A percentile compares a stretch with the other conserved stretches of the same genome.
These are phyloP conservation scores for Coenonympha arcania DNA, from an alignment of 2,888 invertebrate species.

Conservation along the genomic window DNA sequence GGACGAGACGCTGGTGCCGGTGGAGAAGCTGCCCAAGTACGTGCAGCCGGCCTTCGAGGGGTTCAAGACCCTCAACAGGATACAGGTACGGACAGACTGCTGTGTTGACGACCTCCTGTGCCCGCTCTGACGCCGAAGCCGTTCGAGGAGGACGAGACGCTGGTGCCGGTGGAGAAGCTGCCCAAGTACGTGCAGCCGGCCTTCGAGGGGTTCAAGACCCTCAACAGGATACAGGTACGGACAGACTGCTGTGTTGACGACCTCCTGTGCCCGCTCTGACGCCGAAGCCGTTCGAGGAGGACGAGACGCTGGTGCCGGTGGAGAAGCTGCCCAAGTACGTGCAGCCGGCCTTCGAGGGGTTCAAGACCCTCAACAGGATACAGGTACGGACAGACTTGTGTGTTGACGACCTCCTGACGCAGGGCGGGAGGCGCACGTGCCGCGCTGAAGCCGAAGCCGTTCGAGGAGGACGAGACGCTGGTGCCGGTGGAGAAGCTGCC, in stretches of 20 bases:
- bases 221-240: constrained; percentile 91
- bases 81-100: constrained; percentile 81
- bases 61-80: constrained; percentile 94
- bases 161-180: constrained; percentile 89
- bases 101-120: no score
- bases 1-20: constrained; percentile 87
- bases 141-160: constrained; percentile 89
- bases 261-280: constrained; percentile 98
- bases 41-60: constrained; percentile 99
- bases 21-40: constrained; percentile 95
- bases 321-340: constrained; percentile 96
- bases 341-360: constrained; percentile 98
- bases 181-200: constrained; percentile 98
- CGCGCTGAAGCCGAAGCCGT: constrained; percentile 95
- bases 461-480: constrained; percentile 89
- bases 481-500: constrained; percentile 92
- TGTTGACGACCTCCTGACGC: no score
- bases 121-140: constrained; percentile 97
- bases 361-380: constrained; percentile 95
- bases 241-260: no score
- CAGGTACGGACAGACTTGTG: constrained; percentile 78
- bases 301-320: constrained; percentile 88
- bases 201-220: constrained; percentile 95
- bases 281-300: constrained; percentile 91
- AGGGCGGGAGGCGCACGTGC: constrained; percentile 99